phyloP scores from a whole-genome alignment of 2,113 vertebrate species.

The Noturus placidus region DNA sequence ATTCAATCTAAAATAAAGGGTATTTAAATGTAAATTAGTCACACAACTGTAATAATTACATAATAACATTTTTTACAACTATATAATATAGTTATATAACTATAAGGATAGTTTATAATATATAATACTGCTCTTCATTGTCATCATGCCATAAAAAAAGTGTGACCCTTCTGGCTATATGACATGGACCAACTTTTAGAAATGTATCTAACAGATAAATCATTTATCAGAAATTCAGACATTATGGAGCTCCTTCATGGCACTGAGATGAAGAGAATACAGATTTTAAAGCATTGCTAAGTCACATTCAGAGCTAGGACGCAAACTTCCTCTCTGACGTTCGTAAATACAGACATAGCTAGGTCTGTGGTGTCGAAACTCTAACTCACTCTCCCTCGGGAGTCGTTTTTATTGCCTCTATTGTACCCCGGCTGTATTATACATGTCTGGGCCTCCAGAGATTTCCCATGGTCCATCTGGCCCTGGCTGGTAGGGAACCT shows the following conservation, averaged over 20 bases:
- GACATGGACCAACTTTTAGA: neutral
- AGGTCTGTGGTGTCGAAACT: constrained; percentile 54
- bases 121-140: neutral
- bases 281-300: neutral
- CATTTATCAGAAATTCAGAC: neutral
- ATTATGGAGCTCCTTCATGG: neutral
- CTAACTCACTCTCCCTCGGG: constrained; percentile 63
- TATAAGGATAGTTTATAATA: neutral
- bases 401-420: constrained; percentile 63
- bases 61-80: neutral
- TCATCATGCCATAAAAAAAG: neutral
- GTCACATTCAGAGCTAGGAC: neutral
- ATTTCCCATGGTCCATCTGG: constrained; percentile 66
- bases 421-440: constrained; percentile 67
- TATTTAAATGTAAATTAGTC: neutral
- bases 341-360: neutral
- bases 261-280: neutral
- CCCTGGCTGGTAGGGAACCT: constrained; percentile 46
- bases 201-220: neutral
- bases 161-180: neutral
- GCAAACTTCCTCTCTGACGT: neutral
- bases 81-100: neutral
- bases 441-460: constrained; percentile 62
- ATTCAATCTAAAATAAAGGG: neutral
- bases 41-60: neutral